Conservation (phyloP, 2,888 invertebrate genomes). For the Agrilus cyanescens region DNA sequence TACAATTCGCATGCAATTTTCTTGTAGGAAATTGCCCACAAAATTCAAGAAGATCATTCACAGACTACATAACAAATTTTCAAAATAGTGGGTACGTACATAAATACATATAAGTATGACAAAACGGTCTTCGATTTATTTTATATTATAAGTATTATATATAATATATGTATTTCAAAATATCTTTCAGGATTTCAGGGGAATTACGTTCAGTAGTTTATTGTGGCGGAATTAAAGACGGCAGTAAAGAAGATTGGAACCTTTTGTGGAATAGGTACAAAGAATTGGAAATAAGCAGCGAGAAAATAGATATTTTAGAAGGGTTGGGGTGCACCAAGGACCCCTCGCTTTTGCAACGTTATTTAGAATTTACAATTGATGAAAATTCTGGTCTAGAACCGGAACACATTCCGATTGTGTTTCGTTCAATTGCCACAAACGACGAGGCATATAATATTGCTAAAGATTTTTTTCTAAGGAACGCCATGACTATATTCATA, state of each 20-base stretch:
- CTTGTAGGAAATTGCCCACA: too few species aligned
- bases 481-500: slow-evolving; percentile 48
- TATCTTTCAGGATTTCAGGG: slow-evolving; percentile 47
- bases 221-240: slow-evolving; percentile 58
- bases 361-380: slow-evolving; percentile 52
- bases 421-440: slow-evolving; percentile 50
- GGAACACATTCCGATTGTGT: slow-evolving; percentile 55
- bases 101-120: too few species aligned
- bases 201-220: slow-evolving; percentile 61
- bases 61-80: too few species aligned
- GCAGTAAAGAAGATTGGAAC: slow-evolving; percentile 58
- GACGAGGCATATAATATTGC: slow-evolving; percentile 60
- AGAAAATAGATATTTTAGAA: slow-evolving; percentile 48
- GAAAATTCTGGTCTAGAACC: slow-evolving; percentile 51
- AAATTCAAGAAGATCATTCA: too few species aligned
- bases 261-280: slow-evolving; percentile 59
- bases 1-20: too few species aligned
- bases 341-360: slow-evolving; percentile 45
- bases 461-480: slow-evolving; percentile 54
- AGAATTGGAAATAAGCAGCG: slow-evolving; percentile 53
- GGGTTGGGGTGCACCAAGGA: slow-evolving; percentile 57
- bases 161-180: too few species aligned
- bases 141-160: too few species aligned
- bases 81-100: too few species aligned
- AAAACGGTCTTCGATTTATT: too few species aligned